These are phyloP conservation scores for Drosophila tropicalis DNA, from an alignment of 1,140 invertebrate species.

Conservation along the genomic window DNA sequence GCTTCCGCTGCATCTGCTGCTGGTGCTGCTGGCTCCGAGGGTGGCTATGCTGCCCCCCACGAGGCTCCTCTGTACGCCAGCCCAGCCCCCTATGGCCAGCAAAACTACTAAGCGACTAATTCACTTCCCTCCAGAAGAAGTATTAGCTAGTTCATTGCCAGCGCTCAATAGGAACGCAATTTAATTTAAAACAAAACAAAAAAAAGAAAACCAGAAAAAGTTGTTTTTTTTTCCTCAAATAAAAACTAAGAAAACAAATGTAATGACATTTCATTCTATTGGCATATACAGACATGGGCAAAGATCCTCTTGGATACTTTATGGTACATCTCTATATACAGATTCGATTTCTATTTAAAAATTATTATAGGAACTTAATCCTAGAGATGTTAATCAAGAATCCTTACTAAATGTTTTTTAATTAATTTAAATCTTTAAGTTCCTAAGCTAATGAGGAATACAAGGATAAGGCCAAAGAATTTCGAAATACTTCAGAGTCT, in stretches of 20 bases:
- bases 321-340: too few relatives aligned
- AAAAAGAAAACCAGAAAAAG: conserved; percentile 1
- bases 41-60: conserved; percentile 54
- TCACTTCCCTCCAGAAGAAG: not conserved
- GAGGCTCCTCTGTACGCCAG: conserved; percentile 65
- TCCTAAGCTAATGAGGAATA: too few relatives aligned
- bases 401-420: too few relatives aligned
- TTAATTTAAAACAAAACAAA: conserved; percentile 47
- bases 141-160: not conserved
- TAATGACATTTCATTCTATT: conserved; percentile 23
- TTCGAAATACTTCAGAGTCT: too few relatives aligned
- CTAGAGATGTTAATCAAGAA: too few relatives aligned
- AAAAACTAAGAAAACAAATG: conserved; percentile 61
- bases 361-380: too few relatives aligned
- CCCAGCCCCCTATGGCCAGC: conserved; percentile 62
- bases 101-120: conserved; percentile 50
- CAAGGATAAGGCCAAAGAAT: too few relatives aligned
- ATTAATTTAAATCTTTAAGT: too few relatives aligned
- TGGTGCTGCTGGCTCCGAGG: conserved; percentile 33
- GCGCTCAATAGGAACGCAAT: conserved; percentile 27
- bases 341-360: too few relatives aligned
- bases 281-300: not conserved
- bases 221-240: conserved; percentile 63
- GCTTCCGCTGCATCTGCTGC: conserved; percentile 41
- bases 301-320: too few relatives aligned